Evolutionary conservation across 2,888 invertebrate genomes (phyloP).

Genomic region (Odontomyia ornata): DNA sequence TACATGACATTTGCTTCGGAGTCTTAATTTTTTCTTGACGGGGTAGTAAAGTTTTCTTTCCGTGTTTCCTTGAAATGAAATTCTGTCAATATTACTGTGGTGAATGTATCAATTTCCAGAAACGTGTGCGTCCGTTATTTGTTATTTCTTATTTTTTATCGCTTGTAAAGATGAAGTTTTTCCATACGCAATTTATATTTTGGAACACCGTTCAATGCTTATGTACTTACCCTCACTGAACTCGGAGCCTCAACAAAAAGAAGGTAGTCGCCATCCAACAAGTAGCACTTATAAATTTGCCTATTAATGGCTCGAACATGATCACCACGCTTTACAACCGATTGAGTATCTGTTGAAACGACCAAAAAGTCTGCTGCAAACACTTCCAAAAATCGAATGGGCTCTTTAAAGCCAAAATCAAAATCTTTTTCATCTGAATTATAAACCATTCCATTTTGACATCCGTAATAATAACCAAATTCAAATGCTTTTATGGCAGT

Average conservation of each 20-base stretch:
- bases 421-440: conserved; percentile 48
- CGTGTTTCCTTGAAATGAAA: too few species aligned
- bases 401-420: conserved; percentile 46
- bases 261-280: conserved; percentile 19
- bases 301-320: background rate
- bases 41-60: too few species aligned
- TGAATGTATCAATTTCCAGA: too few species aligned
- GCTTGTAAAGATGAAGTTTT: too few species aligned
- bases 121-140: too few species aligned
- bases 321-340: conserved; percentile 23
- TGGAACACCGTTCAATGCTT: too few species aligned
- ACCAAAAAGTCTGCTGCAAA: conserved; percentile 55
- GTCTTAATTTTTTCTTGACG: too few species aligned
- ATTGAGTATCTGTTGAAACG: conserved; percentile 49
- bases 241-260: conserved; percentile 39
- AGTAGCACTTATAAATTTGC: conserved; percentile 15
- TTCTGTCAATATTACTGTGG: too few species aligned
- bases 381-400: conserved; percentile 56
- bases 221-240: conserved; percentile 45
- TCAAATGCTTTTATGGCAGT: conserved; percentile 55
- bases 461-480: conserved; percentile 56
- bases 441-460: conserved; percentile 57
- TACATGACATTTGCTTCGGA: too few species aligned
- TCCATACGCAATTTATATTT: too few species aligned
- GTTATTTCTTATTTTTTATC: too few species aligned